Evolutionary conservation across 2,888 invertebrate species (phyloP).

Genomic region (Lymantria dispar): DNA sequence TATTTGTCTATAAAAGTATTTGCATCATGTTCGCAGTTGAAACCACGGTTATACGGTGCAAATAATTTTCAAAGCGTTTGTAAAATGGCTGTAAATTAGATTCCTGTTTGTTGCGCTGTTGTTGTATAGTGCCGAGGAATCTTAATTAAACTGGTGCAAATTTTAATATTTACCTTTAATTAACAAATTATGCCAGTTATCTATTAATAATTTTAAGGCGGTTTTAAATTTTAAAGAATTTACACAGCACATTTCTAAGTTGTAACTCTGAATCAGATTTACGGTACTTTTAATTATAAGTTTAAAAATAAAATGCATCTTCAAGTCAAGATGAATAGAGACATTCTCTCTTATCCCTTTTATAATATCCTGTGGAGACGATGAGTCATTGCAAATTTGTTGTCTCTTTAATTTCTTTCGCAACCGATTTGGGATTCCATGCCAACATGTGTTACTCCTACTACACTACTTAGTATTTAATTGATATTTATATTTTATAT

Average conservation of each 20-base stretch:
- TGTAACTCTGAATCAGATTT: background rate
- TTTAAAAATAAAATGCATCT: background rate
- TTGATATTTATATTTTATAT: too few species aligned
- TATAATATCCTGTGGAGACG: slow-evolving; percentile 17
- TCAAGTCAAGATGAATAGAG: slow-evolving; percentile 1
- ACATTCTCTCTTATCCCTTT: slow-evolving; percentile 12
- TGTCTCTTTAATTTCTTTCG: slow-evolving; percentile 7
- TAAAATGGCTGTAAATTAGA: background rate
- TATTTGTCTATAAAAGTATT: background rate
- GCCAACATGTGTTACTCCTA: slow-evolving; percentile 8
- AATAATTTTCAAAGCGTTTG: background rate
- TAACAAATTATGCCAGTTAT: background rate
- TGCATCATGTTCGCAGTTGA: background rate
- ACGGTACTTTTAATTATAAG: background rate
- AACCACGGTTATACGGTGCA: background rate
- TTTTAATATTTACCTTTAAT: slow-evolving; percentile 5
- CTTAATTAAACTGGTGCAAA: slow-evolving; percentile 6
- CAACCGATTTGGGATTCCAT: background rate
- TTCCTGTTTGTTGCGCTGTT: slow-evolving; percentile 6
- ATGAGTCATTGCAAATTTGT: slow-evolving; percentile 16
- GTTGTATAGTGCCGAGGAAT: slow-evolving; percentile 2
- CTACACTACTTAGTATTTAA: too few species aligned
- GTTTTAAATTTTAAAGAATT: background rate
- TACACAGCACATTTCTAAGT: background rate
- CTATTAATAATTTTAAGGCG: background rate